These are phyloP conservation scores for Carapus acus DNA, from an alignment of 2,797 vertebrate genomes.

Conservation along the genomic window DNA sequence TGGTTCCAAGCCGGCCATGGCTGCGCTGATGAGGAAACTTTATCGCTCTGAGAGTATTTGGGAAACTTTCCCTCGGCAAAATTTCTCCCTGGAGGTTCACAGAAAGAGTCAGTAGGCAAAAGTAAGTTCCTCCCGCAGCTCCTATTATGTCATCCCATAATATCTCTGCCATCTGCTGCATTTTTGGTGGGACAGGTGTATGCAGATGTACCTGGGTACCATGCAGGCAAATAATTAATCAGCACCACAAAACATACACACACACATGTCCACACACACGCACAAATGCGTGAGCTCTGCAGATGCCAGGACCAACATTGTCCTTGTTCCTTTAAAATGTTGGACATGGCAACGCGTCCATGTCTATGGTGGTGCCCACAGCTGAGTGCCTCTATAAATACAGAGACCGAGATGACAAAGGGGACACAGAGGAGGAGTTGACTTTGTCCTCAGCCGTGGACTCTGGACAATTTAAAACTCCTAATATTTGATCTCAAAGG, in stretches of 20 bases:
- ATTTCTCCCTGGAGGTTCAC: conserved; percentile 21
- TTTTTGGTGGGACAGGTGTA: conserved; percentile 60
- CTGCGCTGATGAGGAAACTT: no score
- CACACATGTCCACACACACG: conserved; percentile 34
- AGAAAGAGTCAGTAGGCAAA: conserved; percentile 46
- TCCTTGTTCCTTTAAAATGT: conserved; percentile 17
- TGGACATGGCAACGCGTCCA: conserved; percentile 21
- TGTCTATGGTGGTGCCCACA: neutral
- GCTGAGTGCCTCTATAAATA: conserved; percentile 10
- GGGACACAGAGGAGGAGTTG: neutral
- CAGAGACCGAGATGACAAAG: conserved; percentile 3
- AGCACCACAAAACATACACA: conserved; percentile 1
- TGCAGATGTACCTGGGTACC: conserved; percentile 36
- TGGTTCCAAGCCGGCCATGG: no score
- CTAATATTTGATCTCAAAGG: neutral
- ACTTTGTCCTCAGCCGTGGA: no score
- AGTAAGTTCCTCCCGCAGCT: conserved; percentile 28
- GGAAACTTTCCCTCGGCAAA: conserved; percentile 41
- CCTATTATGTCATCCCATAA: conserved; percentile 49
- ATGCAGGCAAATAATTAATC: conserved; percentile 37
- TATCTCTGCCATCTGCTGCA: conserved; percentile 55
- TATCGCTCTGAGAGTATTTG: neutral
- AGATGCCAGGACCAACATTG: conserved; percentile 34
- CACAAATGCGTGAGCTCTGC: neutral
- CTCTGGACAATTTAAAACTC: no score